Base-by-base conservation (phyloP, 2,888 invertebrate species). In the Euclidia mi region DNA sequence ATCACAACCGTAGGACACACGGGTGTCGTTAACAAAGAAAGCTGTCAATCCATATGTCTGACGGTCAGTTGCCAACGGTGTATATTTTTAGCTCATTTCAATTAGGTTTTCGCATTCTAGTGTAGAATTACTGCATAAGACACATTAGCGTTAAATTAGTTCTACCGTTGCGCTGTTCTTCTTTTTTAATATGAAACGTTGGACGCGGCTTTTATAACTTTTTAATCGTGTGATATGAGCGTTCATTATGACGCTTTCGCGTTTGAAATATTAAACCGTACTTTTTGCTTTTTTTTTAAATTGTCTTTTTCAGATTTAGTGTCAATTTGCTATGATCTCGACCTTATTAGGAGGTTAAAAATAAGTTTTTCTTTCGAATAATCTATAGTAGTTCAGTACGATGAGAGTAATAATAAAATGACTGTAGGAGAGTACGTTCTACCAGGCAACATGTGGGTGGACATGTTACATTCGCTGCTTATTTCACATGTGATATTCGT, bases 31-130 rank as follows among this genome's bases (percentile, higher is more conserved):
- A 74, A 84, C 83, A 86, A 82, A 81, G 82, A 74, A 74, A 76
- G 58, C 75, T 77, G 83, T 85, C 85, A 82, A 80, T 84, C 84
- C 56, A 9, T 51, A 14, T 53, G 53, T 61, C 69, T 55, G 55
- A 61, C 71, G 71, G 43, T 59, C 58, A 61, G 79, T 72, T 81
- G 79, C 81, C 80, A 82, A 78, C 68, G 58, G 58, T 57, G 58
- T 44, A 35, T 90, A 89, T 88, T 84, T 85, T 82, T 83, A 81
- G 84, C 56, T 50, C 28, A 70, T 78, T 84, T 89, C 87, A 87
- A 90, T 90, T 89, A 89, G 87, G 84, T 84, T 83, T 82, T 82
- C 84, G 75, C 81, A 72, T 78, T 81, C 76, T 81, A 77, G 88
- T 84, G 73, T 85, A 75, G 77, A 56, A 77, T 85, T 85, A 76